These are phyloP conservation scores for Brienomyrus brachyistius DNA, from an alignment of 2,113 vertebrate species.

Conservation along the genomic window DNA sequence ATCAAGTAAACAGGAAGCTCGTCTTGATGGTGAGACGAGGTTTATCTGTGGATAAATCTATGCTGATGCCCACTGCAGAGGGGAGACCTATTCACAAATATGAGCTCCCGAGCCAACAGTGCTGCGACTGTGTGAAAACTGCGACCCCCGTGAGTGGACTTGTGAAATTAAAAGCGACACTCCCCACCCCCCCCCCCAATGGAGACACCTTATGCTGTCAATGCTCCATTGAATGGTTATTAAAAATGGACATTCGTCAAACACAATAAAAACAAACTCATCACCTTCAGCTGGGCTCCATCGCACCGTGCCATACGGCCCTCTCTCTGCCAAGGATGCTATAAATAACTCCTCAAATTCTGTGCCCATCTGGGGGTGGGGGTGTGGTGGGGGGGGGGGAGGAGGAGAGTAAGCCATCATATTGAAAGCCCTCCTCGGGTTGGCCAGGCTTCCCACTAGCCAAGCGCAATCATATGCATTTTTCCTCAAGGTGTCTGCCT, in stretches of 20 bases:
- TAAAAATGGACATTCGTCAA: background rate
- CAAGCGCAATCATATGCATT: background rate
- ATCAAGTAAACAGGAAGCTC: background rate
- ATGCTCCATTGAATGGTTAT: background rate
- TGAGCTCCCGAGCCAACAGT: background rate
- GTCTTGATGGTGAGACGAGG: background rate
- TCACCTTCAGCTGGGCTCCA: background rate
- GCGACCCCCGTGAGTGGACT: background rate
- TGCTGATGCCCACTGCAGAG: background rate
- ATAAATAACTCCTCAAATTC: conserved; percentile 3
- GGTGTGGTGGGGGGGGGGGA: background rate
- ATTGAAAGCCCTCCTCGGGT: background rate
- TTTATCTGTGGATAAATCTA: background rate
- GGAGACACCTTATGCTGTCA: too few relatives aligned
- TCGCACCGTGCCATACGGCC: background rate
- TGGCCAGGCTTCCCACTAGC: background rate
- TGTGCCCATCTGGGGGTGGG: background rate
- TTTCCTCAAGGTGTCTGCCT: background rate
- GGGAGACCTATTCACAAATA: background rate
- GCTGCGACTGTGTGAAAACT: background rate
- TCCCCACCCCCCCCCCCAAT: background rate
- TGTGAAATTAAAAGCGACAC: background rate
- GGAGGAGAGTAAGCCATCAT: background rate
- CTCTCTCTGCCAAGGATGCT: background rate
- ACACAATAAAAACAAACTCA: conserved; percentile 12